Base-by-base conservation (phyloP, 2,888 invertebrate species). In the Drosophila paucipuncta region DNA sequence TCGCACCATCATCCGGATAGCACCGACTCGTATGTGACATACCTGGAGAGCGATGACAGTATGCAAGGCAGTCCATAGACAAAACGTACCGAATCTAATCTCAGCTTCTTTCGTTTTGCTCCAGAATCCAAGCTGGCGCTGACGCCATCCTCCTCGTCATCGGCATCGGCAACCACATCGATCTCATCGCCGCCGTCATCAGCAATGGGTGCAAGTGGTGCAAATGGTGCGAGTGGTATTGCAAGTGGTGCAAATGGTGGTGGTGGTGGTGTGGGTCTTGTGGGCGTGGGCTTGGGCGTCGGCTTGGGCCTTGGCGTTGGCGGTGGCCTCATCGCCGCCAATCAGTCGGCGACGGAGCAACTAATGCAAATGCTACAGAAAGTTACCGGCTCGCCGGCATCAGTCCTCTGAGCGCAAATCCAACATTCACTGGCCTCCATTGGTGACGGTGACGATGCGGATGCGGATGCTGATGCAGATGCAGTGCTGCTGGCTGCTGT, bases 21-120 rank as follows among this genome's bases (percentile, higher is more conserved):
- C 90, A 96, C 96, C 65, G 94, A 98, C 94, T 97, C 97, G 93
- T 98, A 97, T 94, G 98, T 98, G 80, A 98, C 98, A 73, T 98
- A 97, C 94, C 95, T 98, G 89, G 98, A 98, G 94, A 97, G 97
- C 94, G 98, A 98, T 94, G 96, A 96, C 92, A 96, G 96, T 92
- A 94, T 96, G 85, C 96, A 96, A 59, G 95, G 96, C 82, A 96
- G 96, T 90, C 96, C 96, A 95, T 96, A 96, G 93, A 92, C 90
- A 68, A 89, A 86, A 90, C 93, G 92, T 79, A 93, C 91, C 91
- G 92, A 90, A 88, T 92, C 92, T 93, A 92, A 93, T 92, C 85
- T 89, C 91, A 88, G 93, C 92, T 93, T 92, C 92, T 93, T 92
- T 92, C 92, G 91, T 92, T 47, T 47, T 91, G 91, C 86, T 92